Conservation (phyloP, 2,888 invertebrate species). For the Brachyptera putata region DNA sequence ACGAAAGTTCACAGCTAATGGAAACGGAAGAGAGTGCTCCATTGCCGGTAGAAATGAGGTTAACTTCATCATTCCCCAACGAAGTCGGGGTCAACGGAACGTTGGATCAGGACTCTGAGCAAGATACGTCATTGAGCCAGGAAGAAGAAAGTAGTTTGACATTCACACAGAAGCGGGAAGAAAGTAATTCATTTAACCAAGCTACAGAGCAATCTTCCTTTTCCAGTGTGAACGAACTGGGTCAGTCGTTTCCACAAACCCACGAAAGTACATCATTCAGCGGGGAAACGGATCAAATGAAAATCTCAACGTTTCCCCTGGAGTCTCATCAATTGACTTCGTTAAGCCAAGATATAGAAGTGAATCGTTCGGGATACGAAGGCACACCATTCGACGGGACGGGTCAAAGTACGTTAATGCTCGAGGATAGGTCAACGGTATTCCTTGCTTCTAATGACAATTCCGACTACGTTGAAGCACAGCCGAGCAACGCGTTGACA, state of each 20-base stretch:
- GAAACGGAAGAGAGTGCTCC: too few relatives aligned
- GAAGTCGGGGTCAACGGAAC: too few relatives aligned
- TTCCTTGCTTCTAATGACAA: background rate
- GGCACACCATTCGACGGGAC: background rate
- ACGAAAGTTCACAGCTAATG: too few relatives aligned
- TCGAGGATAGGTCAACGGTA: too few relatives aligned
- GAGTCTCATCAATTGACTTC: background rate
- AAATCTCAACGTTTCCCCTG: background rate
- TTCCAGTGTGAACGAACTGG: too few relatives aligned
- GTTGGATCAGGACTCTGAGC: too few relatives aligned
- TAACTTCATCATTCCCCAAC: too few relatives aligned
- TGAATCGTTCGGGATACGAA: too few relatives aligned
- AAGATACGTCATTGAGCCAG: background rate
- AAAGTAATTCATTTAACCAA: background rate
- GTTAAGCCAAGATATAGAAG: background rate
- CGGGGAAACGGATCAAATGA: background rate
- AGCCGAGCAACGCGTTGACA: too few relatives aligned
- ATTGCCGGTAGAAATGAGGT: too few relatives aligned
- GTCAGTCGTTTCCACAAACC: too few relatives aligned
- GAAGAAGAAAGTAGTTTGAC: background rate
- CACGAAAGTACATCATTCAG: background rate
- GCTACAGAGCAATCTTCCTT: background rate
- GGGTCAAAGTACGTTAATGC: too few relatives aligned
- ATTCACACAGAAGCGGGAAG: background rate
- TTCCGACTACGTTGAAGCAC: background rate